A percentile compares a stretch with the other conserved stretches of the same genome.
Conservation (phyloP, 2,888 invertebrate genomes). For the Synanthedon vespiformis region DNA sequence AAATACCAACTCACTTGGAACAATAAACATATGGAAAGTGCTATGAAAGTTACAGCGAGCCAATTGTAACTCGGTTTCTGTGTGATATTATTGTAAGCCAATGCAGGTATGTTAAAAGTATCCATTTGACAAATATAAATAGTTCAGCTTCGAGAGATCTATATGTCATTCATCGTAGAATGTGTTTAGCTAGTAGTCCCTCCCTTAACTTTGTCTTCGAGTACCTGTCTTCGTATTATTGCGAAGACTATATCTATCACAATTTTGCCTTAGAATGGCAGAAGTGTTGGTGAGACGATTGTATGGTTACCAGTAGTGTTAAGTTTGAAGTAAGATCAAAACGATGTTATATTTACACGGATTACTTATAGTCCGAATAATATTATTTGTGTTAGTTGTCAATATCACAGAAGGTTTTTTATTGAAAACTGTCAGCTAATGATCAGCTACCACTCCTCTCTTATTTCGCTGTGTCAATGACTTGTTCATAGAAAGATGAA, state of each 20-base stretch:
- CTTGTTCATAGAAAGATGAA: background rate
- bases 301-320: constrained; percentile 63
- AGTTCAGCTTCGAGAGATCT: too few relatives aligned
- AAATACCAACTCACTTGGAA: too few relatives aligned
- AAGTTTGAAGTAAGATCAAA: constrained; percentile 44
- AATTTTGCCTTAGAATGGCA: constrained; percentile 28
- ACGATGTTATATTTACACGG: constrained; percentile 21
- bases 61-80: too few relatives aligned
- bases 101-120: too few relatives aligned
- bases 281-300: constrained; percentile 28
- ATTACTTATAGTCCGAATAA: background rate
- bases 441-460: constrained; percentile 32
- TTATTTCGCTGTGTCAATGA: background rate
- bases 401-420: constrained; percentile 65
- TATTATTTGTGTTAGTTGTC: constrained; percentile 35
- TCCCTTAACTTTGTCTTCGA: too few relatives aligned
- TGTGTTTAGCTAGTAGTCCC: too few relatives aligned
- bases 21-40: too few relatives aligned
- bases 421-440: constrained; percentile 47
- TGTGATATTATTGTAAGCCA: too few relatives aligned
- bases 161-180: too few relatives aligned
- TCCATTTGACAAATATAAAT: too few relatives aligned
- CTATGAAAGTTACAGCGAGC: too few relatives aligned
- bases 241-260: background rate
- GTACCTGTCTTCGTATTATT: too few relatives aligned